Evolutionary conservation across 2,113 vertebrate genomes (phyloP).

Genomic region (Xyliphius kryptos): DNA sequence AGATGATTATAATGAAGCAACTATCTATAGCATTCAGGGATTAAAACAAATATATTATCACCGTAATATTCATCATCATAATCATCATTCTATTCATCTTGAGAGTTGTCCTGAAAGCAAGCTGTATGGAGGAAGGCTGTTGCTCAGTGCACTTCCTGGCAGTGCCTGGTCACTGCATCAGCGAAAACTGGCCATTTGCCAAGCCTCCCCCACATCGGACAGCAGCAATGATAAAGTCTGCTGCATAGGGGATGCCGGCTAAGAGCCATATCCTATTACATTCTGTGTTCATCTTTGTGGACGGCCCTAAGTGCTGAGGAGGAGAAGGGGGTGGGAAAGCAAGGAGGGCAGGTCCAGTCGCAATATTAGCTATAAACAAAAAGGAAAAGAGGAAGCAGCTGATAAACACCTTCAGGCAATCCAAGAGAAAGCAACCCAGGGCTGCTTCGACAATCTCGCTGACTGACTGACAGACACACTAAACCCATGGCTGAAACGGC

Average conservation of each 20-base stretch:
- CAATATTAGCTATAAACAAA: slow-evolving; percentile 24
- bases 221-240: slow-evolving; percentile 32
- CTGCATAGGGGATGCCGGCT: slow-evolving; percentile 37
- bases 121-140: slow-evolving; percentile 37
- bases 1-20: no score
- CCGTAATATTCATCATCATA: no score
- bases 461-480: slow-evolving; percentile 52
- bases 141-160: slow-evolving; percentile 54
- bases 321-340: neutral
- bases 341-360: slow-evolving; percentile 43
- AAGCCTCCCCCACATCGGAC: slow-evolving; percentile 28
- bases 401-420: slow-evolving; percentile 32
- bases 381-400: slow-evolving; percentile 35
- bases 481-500: slow-evolving; percentile 51
- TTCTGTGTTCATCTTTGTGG: slow-evolving; percentile 27
- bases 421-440: slow-evolving; percentile 33
- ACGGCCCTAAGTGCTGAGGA: slow-evolving; percentile 15
- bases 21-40: no score
- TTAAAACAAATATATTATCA: no score
- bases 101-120: no score
- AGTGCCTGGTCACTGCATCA: slow-evolving; percentile 55
- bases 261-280: slow-evolving; percentile 40
- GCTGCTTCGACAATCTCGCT: slow-evolving; percentile 38
- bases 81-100: no score
- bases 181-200: slow-evolving; percentile 37